Evolutionary conservation across 2,113 vertebrate genomes (phyloP).

Genomic region (Romanogobio albipinnatus): DNA sequence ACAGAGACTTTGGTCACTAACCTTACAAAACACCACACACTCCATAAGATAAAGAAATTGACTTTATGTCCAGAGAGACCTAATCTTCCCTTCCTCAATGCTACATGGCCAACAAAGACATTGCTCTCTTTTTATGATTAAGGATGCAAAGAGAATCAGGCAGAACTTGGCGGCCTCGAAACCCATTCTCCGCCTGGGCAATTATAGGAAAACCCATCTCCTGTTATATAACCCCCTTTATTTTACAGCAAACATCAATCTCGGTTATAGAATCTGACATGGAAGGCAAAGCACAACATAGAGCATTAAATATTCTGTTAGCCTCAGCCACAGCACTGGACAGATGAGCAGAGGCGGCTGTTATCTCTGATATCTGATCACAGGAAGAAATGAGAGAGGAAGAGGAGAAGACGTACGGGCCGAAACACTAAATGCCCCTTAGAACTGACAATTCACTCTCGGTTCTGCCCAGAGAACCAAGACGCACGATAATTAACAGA

Average conservation of each 20-base stretch:
- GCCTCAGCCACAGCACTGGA: not conserved
- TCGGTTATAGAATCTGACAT: slow-evolving; percentile 59
- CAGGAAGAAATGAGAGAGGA: slow-evolving; percentile 11
- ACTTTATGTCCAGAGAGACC: not conserved
- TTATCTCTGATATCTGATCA: slow-evolving; percentile 41
- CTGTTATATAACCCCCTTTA: slow-evolving; percentile 59
- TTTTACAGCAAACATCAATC: slow-evolving; percentile 60
- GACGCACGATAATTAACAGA: not conserved
- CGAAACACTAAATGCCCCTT: not conserved
- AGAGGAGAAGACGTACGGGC: not conserved
- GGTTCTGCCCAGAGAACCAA: not conserved
- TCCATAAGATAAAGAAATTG: slow-evolving; percentile 5
- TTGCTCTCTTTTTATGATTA: slow-evolving; percentile 40
- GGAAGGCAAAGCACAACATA: slow-evolving; percentile 39
- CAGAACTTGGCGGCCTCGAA: slow-evolving; percentile 53
- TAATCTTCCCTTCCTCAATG: not conserved
- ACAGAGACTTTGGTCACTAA: not conserved
- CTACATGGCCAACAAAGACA: slow-evolving; percentile 43
- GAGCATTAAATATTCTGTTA: slow-evolving; percentile 36
- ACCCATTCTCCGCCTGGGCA: slow-evolving; percentile 60
- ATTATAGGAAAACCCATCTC: slow-evolving; percentile 65
- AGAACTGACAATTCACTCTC: slow-evolving; percentile 2
- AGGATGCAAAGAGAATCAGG: slow-evolving; percentile 37
- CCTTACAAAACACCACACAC: slow-evolving; percentile 5
- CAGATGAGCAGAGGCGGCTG: not conserved